Evolutionary conservation across 2,113 vertebrate genomes (phyloP).

Genomic region (Pomatostomus ruficeps): DNA sequence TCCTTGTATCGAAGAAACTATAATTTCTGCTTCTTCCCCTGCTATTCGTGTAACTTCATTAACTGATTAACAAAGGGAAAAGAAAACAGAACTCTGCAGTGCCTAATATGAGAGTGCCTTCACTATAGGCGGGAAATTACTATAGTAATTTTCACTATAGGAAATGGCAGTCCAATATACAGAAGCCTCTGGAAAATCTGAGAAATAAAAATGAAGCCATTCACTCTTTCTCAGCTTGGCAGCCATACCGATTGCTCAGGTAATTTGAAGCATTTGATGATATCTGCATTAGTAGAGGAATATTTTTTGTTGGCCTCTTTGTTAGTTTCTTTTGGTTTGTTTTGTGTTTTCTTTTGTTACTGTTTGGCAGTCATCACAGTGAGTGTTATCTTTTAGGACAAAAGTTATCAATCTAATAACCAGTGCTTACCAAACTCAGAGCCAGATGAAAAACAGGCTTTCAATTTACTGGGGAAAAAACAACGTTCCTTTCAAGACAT

Average conservation of each 20-base stretch:
- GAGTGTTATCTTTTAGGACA: not conserved
- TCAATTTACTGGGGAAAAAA: not conserved
- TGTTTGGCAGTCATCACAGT: not conserved
- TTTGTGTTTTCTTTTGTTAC: not conserved
- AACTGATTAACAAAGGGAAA: not conserved
- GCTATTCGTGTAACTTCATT: not conserved
- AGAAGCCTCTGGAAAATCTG: not conserved
- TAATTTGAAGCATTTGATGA: not conserved
- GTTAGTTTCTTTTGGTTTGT: not conserved
- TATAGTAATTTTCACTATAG: not conserved
- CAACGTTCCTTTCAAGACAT: not conserved
- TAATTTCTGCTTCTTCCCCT: not conserved
- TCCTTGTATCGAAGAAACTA: not conserved
- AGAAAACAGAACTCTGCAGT: not conserved
- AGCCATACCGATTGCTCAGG: not conserved
- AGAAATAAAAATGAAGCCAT: not conserved
- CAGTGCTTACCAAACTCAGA: not conserved
- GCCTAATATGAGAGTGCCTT: not conserved
- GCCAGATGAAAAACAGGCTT: not conserved
- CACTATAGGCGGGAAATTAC: not conserved
- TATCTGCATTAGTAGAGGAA: not conserved
- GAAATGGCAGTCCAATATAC: not conserved
- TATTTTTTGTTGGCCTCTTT: not conserved
- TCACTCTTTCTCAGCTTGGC: not conserved
- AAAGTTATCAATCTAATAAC: not conserved